Evolutionary conservation across 2,113 vertebrate genomes (phyloP).

Genomic region (Tenrec ecaudatus): DNA sequence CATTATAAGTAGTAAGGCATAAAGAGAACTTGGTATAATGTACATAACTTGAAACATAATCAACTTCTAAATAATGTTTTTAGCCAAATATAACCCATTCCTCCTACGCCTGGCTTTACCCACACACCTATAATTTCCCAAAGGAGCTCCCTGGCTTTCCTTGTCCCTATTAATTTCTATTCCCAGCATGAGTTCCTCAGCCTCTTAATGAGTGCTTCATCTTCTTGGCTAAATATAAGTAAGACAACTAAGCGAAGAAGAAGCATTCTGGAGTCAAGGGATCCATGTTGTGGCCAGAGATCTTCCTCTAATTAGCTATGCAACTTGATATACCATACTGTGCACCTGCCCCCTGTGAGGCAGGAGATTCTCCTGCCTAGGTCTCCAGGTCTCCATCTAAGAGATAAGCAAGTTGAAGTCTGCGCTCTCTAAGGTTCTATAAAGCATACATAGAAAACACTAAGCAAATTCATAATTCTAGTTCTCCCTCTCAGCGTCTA

Average conservation of each 20-base stretch:
- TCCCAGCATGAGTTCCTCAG: slow-evolving; percentile 56
- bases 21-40: not conserved
- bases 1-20: not conserved
- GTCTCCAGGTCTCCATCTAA: slow-evolving; percentile 7
- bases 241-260: slow-evolving; percentile 62
- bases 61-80: slow-evolving; percentile 49
- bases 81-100: not conserved
- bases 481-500: not conserved
- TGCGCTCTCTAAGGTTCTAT: not conserved
- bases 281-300: slow-evolving; percentile 45
- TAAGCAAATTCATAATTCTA: not conserved
- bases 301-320: slow-evolving; percentile 62
- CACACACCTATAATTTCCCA: not conserved
- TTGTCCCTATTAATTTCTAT: slow-evolving; percentile 55
- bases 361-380: not conserved
- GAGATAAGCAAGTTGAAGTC: not conserved
- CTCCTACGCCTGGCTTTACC: slow-evolving; percentile 18
- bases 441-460: not conserved
- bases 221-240: slow-evolving; percentile 71
- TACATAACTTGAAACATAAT: slow-evolving; percentile 34
- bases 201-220: slow-evolving; percentile 57
- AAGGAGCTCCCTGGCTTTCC: slow-evolving; percentile 24
- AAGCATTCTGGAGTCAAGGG: slow-evolving; percentile 58
- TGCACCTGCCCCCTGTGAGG: slow-evolving; percentile 27
- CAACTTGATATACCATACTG: not conserved